phyloP scores from a whole-genome alignment of 2,797 vertebrate genomes.

The Podarcis lilfordi region DNA sequence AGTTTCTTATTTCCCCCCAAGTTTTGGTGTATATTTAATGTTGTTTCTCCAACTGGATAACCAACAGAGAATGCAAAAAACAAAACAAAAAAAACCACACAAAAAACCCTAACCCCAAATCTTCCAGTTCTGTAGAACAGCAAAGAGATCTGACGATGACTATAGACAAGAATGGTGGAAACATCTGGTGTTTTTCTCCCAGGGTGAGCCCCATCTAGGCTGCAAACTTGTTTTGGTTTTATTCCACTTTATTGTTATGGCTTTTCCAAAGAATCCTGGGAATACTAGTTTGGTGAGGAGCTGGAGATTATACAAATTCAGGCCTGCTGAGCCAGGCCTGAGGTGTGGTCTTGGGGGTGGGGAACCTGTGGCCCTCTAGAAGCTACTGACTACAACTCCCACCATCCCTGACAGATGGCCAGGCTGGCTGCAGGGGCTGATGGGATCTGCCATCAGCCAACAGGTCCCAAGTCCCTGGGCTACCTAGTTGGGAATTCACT shows the following conservation, averaged over 20 bases:
- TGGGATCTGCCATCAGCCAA: too few species aligned
- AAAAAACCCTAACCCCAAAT: background rate
- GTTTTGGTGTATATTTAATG: constrained; percentile 8
- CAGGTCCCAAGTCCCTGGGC: too few species aligned
- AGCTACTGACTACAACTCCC: too few species aligned
- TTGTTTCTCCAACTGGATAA: constrained; percentile 44
- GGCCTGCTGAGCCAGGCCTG: too few species aligned
- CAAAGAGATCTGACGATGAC: background rate
- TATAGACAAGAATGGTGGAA: constrained; percentile 51
- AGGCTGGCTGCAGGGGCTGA: too few species aligned
- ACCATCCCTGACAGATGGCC: too few species aligned
- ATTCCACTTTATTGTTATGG: background rate
- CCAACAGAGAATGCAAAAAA: background rate
- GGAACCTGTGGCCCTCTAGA: too few species aligned
- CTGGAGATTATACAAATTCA: background rate
- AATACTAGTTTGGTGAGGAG: background rate
- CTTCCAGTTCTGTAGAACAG: constrained; percentile 25
- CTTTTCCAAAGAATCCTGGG: background rate
- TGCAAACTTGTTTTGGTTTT: background rate
- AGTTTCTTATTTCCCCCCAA: constrained; percentile 24
- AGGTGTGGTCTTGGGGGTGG: too few species aligned
- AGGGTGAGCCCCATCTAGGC: background rate
- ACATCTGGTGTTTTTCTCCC: constrained; percentile 19
- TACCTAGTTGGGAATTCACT: background rate
- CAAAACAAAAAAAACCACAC: background rate